phyloP scores from a whole-genome alignment of 2,888 invertebrate species.

The Tachina fera region DNA sequence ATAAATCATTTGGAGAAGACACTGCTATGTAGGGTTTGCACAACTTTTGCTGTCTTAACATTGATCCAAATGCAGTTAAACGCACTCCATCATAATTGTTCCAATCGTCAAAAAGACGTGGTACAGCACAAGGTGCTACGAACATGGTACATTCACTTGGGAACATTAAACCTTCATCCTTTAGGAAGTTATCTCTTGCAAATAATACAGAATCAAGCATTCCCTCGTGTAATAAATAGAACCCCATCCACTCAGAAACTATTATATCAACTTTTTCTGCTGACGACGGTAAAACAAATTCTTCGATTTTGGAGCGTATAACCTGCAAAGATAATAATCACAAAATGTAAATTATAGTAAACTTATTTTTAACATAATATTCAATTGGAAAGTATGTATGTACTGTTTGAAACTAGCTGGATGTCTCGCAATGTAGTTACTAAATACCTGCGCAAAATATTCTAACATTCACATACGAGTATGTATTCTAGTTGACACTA shows the following conservation, averaged over 20 bases:
- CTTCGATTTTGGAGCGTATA: slow-evolving; percentile 81
- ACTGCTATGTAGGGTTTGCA: slow-evolving; percentile 87
- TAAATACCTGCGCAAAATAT: too few relatives aligned
- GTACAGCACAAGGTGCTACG: slow-evolving; percentile 83
- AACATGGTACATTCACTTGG: slow-evolving; percentile 87
- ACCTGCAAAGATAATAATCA: slow-evolving; percentile 80
- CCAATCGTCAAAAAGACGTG: slow-evolving; percentile 90
- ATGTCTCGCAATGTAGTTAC: too few relatives aligned
- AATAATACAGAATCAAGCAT: slow-evolving; percentile 95
- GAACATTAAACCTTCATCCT: slow-evolving; percentile 89
- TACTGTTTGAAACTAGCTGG: too few relatives aligned
- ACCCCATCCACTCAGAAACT: slow-evolving; percentile 99
- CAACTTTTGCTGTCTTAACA: slow-evolving; percentile 86
- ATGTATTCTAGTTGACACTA: too few relatives aligned
- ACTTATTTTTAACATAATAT: too few relatives aligned
- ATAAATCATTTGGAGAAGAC: slow-evolving; percentile 85
- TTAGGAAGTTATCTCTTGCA: slow-evolving; percentile 92
- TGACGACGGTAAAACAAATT: slow-evolving; percentile 86
- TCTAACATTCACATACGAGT: too few relatives aligned
- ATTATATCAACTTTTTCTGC: slow-evolving; percentile 92
- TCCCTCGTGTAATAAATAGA: slow-evolving; percentile 96
- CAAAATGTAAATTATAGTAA: too few relatives aligned
- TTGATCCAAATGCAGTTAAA: slow-evolving; percentile 87
- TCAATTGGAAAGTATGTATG: too few relatives aligned
- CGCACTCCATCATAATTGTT: slow-evolving; percentile 90